phyloP scores from a whole-genome alignment of 2,888 invertebrate genomes.

The Drosophila suboccidentalis region DNA sequence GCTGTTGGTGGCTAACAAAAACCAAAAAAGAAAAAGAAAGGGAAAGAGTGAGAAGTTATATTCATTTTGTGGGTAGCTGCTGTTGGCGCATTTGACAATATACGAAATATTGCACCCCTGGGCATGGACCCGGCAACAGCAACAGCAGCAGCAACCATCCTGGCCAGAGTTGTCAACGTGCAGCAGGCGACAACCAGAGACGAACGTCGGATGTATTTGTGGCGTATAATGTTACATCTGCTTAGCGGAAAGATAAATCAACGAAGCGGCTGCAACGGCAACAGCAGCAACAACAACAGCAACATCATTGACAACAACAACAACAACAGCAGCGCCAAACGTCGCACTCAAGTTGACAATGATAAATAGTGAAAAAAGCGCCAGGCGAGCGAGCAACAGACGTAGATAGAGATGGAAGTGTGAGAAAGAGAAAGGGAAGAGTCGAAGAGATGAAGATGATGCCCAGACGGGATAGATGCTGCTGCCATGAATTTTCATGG shows the following conservation, averaged over 20 bases:
- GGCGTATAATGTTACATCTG: conserved; percentile 81
- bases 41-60: conserved; percentile 47
- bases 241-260: conserved; percentile 81
- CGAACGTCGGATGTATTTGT: conserved; percentile 80
- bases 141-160: conserved; percentile 30
- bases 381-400: conserved; percentile 67
- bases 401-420: conserved; percentile 28
- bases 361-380: conserved; percentile 82
- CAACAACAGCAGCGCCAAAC: conserved; percentile 72
- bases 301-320: conserved; percentile 53
- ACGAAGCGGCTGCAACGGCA: conserved; percentile 61
- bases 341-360: conserved; percentile 81
- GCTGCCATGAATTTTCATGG: conserved; percentile 26
- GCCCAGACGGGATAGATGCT: conserved; percentile 42
- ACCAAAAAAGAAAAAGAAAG: not conserved
- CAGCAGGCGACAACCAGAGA: conserved; percentile 52
- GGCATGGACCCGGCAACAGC: conserved; percentile 46
- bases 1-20: conserved; percentile 14
- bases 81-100: conserved; percentile 76
- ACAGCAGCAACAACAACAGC: conserved; percentile 30
- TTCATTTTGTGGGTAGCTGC: conserved; percentile 48
- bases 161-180: conserved; percentile 70
- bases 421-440: conserved; percentile 10
- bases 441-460: conserved; percentile 31
- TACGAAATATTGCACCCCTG: conserved; percentile 81